Base-by-base conservation (phyloP, 2,888 invertebrate species). In the Fabriciana adippe region DNA sequence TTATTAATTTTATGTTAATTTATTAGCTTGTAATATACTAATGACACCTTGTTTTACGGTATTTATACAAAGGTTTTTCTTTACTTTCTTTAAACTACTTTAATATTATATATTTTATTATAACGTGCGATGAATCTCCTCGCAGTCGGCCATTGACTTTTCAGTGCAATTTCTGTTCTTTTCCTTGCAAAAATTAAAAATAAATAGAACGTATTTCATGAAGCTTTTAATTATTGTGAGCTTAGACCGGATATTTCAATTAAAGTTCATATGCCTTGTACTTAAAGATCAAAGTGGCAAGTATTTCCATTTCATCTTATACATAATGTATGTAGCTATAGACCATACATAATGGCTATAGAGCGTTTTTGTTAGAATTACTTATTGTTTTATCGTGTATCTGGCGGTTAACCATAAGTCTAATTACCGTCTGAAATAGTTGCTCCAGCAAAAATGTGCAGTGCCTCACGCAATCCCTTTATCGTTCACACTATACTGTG, bases 391-490 rank as follows among this genome's bases (percentile, higher is more conserved):
- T 60, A 47, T 60, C 6, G 5, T 56, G 26, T 64, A 48, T 18
- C 41, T 45, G 59, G 13, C n/a, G 62, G 63, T 55, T 55, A 55
- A 56, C 54, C 61, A 64, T 61, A 48, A 56, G n/a, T 51, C 56
- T 64, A 64, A 71, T 71, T 68, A 66, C 55, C 16, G 50, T 48
- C 51, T 64, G 66, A 63, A 63, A 64, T 61, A 45, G 59, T 59
- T 53, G 35, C 21, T 21, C 18, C 64, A 64, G 71, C 62, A 51
- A 67, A 55, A 72, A 66, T 69, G 72, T 70, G 75, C 70, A 71
- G 67, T 66, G 73, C 72, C 79, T 74, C 78, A 78, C 74, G 75
- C 76, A 70, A 76, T 66, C 70, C 70, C 76, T 79, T 77, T 74
- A 77, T 76, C 76, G 73, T 72, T 74, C 67, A 59, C 70, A 64